Percentiles rank a stretch among this genome's conserved stretches.
phyloP scores from a whole-genome alignment of 2,888 invertebrate genomes.

The Acleris cristana region DNA sequence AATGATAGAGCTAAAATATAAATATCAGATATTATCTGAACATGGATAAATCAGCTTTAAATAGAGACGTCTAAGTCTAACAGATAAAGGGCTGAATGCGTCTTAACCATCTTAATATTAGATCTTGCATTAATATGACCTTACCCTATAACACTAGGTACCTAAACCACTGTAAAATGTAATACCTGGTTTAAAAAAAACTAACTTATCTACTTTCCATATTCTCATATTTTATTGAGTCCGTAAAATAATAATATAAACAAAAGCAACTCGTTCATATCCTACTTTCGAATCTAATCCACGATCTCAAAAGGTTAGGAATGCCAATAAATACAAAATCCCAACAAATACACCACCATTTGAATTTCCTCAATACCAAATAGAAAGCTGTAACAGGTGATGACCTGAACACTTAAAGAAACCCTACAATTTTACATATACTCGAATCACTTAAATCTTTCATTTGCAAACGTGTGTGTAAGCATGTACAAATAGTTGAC shows the following conservation, averaged over 20 bases:
- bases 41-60: too few relatives aligned
- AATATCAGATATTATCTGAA: too few relatives aligned
- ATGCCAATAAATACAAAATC: slow-evolving; percentile 34
- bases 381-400: slow-evolving; percentile 62
- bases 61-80: too few relatives aligned
- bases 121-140: too few relatives aligned
- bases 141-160: too few relatives aligned
- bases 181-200: background rate
- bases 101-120: too few relatives aligned
- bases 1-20: too few relatives aligned
- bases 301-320: slow-evolving; percentile 28
- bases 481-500: too few relatives aligned
- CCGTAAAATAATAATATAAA: slow-evolving; percentile 7
- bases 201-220: too few relatives aligned
- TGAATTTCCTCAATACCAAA: slow-evolving; percentile 41
- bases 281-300: slow-evolving; percentile 32
- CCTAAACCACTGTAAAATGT: background rate
- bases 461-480: too few relatives aligned
- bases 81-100: too few relatives aligned
- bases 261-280: slow-evolving; percentile 10
- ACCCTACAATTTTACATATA: slow-evolving; percentile 80
- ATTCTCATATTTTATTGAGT: background rate
- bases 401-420: slow-evolving; percentile 74
- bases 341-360: slow-evolving; percentile 38
- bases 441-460: too few relatives aligned